Evolutionary conservation across 2,113 vertebrate genomes (phyloP), one percentile per base, ranked within the genome.

Genomic region (Eudyptes chrysolophus): DNA sequence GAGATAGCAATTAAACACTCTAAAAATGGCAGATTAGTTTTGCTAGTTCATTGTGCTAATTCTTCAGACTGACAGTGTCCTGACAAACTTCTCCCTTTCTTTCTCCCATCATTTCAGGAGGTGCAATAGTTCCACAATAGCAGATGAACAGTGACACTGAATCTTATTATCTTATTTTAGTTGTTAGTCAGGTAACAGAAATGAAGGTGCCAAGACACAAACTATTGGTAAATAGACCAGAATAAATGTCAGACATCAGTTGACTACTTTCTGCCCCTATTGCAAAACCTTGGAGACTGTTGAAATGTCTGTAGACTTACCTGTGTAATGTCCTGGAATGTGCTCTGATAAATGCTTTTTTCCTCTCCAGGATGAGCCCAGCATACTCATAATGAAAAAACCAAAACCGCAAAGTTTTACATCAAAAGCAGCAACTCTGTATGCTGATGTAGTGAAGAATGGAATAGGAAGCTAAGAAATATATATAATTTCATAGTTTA

Each of bases 401-500:
- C 1, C 7, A 34, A 52, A 75, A 2, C 21, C 2, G 2, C 34
- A 64, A 68, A 75, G 12, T 11, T 51, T 71, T 57, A 54, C 14
- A 87, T 71, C 48, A 77, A 68, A 78, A 91, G 18, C 32, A 80
- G 27, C 9, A 42, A 64, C 26, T 70, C 54, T 61, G 17, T 55
- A 24, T 82, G 61, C 27, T 83, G 46, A 36, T 89, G 24, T 24
- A 71, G 30, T 54, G 44, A 83, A 86, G 62, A 94, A 55, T 38
- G 25, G 38, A 89, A 80, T 24, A 87, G 44, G 48, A 83, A 93
- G 22, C 42, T 60, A 72, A 84, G 52, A 84, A 76, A 92, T 87
- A 51, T 34, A 72, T 94, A 22, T 81, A 46, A 87, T 96, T 96
- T 94, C 34, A 55, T 46, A 75, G 34, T 95, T 95, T 88, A 88